Base-by-base conservation (phyloP, 2,888 invertebrate genomes). In the Aphodius granarius region DNA sequence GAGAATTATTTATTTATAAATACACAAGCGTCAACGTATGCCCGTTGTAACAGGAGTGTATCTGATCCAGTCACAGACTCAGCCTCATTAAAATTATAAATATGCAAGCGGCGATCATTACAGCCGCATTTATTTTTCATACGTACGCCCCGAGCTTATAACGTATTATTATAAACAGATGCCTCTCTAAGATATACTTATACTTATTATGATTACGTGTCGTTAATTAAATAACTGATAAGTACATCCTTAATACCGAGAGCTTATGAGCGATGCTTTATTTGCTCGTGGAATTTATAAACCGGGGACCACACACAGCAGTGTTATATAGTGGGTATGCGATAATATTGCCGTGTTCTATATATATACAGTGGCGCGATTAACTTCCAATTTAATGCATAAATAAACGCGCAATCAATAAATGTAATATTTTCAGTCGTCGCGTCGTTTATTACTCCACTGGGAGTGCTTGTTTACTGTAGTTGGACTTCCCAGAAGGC, bases 211-310 rank as follows among this genome's bases (percentile, higher is more conserved):
- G 63, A 71, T 63, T 68, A 71, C 66, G 74, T 71, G 71, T 74
- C 74, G 64, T 74, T 74, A 74, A 74, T 74, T 74, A 70, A 74
- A 74, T 74, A 74, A 74, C 63, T 74, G 74, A 74, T 74, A 74
- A 74, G 64, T 74, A 71, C 71, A 63, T 74, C 43, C 74, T 21
- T 74, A 70, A 22, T 20, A n/a, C 21, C 2, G 22, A 68, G 68
- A 22, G 22, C n/a, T 20, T 68, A 68, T 68, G 68, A 68, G 22
- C 20, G 68, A 68, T 68, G 68, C 20, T 21, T 68, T 68, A 68
- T 68, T 68, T 68, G 68, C 22, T 68, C 22, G n/a, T 68, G 68
- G 19, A n/a, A 20, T 18, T 13, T 20, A 66, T 66, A 66, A 66
- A 66, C 18, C 68, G n/a, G 13, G 20, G 68, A 68, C 68, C 68